phyloP scores from a whole-genome alignment of 2,888 invertebrate genomes.

The Didymodactylos carnosus region DNA sequence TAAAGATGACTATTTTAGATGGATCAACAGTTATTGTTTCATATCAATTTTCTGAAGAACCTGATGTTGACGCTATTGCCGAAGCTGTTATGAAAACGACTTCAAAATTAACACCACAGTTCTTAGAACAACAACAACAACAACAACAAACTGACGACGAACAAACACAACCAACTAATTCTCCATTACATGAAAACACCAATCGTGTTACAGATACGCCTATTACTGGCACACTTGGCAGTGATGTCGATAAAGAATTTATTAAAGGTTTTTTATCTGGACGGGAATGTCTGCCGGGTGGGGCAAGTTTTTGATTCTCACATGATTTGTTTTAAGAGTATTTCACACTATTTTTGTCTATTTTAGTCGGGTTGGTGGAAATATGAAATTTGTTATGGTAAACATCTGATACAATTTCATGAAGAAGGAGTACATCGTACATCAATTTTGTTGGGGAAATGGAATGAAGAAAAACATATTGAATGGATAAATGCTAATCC shows the following conservation, averaged over 20 bases:
- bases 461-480: conserved; percentile 56
- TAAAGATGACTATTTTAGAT: conserved; percentile 6
- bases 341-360: no score
- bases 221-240: not conserved
- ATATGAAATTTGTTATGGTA: conserved; percentile 86
- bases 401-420: conserved; percentile 69
- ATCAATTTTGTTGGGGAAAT: conserved; percentile 56
- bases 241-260: not conserved
- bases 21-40: conserved; percentile 10
- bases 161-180: not conserved
- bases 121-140: no score
- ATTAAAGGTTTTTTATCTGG: conserved; percentile 7
- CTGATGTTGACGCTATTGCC: not conserved
- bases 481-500: conserved; percentile 63
- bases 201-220: not conserved
- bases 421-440: conserved; percentile 48
- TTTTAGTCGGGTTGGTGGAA: conserved; percentile 98
- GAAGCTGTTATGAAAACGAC: not conserved
- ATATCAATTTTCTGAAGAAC: not conserved
- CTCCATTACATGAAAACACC: not conserved
- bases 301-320: no score
- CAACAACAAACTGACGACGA: no score
- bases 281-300: conserved; percentile 5
- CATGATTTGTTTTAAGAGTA: no score
- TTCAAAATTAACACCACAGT: not conserved